Evolutionary conservation across 2,113 vertebrate genomes (phyloP), one percentile per base, ranked within the genome.

Genomic region (Columba janthina): DNA sequence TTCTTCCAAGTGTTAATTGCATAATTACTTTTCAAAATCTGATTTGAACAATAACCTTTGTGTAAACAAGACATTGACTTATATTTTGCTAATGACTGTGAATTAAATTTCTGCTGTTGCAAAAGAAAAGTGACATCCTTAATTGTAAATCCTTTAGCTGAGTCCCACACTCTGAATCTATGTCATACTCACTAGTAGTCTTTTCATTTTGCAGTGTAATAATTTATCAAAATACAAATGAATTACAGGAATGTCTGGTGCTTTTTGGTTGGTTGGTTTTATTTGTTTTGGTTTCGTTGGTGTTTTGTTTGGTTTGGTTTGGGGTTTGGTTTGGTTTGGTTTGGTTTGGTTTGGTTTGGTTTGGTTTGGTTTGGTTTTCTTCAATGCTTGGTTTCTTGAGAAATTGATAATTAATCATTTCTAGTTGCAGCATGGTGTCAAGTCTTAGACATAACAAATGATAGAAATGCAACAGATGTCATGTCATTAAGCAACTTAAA

Each of bases 21-120:
- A 46, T 94, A 96, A 97, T 97, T 97, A 94, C 70, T 89, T 97
- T 96, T 74, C 84, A 88, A 83, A 96, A 95, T 92, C 81, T 78
- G 91, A 91, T 75, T 91, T 94, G 92, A 93, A 93, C 71, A 88
- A 93, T 91, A 96, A 96, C 94, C 88, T 96, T 81, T 88, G 24
- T 94, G 48, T 96, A 97, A 97, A 95, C 72, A 98, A 97, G 90
- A 79, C 24, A 78, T 54, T 95, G 64, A 92, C 85, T 75, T 78
- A 36, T 66, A 82, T 94, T 93, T 94, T 96, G 75, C 36, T 96
- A 86, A 85, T 89, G 74, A 93, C 36, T 92, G 19, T 73, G 96
- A 95, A 94, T 90, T 96, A 95, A 93, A 95, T 97, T 97, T 97
- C 92, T 64, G 31, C 46, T 83, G 51, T 82, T 94, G 74, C 70